A percentile compares a stretch with the other conserved stretches of the same genome.
These are phyloP conservation scores for Phalera bucephala DNA, from an alignment of 2,888 invertebrate species.

Conservation along the genomic window DNA sequence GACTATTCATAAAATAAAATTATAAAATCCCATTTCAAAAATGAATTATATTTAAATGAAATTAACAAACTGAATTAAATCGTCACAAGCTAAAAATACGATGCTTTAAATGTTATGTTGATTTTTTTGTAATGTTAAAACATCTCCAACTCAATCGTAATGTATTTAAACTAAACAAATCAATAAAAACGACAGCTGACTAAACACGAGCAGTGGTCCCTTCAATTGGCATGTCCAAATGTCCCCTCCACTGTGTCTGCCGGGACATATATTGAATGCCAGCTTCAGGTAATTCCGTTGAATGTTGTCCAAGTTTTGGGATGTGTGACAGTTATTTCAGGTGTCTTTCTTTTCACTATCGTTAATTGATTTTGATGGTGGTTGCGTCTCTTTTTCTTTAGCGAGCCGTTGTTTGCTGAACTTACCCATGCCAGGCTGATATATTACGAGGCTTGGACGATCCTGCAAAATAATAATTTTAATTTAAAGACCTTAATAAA, in stretches of 20 bases:
- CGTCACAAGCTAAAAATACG: slow-evolving; percentile 71
- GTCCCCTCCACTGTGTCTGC: slow-evolving; percentile 61
- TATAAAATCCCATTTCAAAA: slow-evolving; percentile 45
- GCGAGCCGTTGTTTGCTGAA: slow-evolving; percentile 86
- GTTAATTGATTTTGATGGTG: slow-evolving; percentile 55
- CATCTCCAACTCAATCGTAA: slow-evolving; percentile 57
- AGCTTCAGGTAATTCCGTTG: slow-evolving; percentile 74
- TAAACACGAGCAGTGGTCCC: slow-evolving; percentile 64
- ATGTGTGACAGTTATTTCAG: slow-evolving; percentile 56
- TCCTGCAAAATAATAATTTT: slow-evolving; percentile 82
- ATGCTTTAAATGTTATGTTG: slow-evolving; percentile 59
- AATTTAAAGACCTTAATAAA: no score
- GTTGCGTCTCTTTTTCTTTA: slow-evolving; percentile 68
- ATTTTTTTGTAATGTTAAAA: slow-evolving; percentile 48
- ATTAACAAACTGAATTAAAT: slow-evolving; percentile 74
- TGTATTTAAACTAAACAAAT: slow-evolving; percentile 62
- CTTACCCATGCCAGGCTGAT: slow-evolving; percentile 94
- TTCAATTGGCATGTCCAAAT: slow-evolving; percentile 67
- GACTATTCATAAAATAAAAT: slow-evolving; percentile 5
- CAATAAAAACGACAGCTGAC: slow-evolving; percentile 59
- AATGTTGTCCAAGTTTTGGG: slow-evolving; percentile 76
- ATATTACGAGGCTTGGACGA: slow-evolving; percentile 94
- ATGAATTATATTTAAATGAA: slow-evolving; percentile 77
- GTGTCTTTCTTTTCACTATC: slow-evolving; percentile 80
- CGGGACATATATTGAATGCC: slow-evolving; percentile 66